Evolutionary conservation across 2,888 invertebrate genomes (phyloP), one percentile per base, ranked within the genome.

Genomic region (Merodon equestris): DNA sequence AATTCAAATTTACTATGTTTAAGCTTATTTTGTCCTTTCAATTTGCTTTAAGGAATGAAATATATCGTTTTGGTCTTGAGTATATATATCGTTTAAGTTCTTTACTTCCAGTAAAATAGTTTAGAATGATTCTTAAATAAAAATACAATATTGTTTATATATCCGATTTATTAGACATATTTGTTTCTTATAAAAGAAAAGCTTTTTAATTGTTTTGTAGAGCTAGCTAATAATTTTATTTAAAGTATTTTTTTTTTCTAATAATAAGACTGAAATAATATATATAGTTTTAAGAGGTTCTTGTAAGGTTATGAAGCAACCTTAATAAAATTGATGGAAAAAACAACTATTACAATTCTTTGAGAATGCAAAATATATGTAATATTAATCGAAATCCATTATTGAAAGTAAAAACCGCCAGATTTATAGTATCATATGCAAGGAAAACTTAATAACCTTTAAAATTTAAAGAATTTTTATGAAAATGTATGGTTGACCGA

Each of bases 11-110:
- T 61, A 34, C 63, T 57, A 42, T 40, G 15, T 45, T 51, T 63
- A 12, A 54, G 74, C 68, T 68, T 74, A 38, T 18, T 60, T 64
- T 53, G 19, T 64, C 3, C 3, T 48, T 64, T 40, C 36, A 60
- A 68, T 74, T 64, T 60, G 79, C 79, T 79, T 74, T 48, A 70
- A 60, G 73, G 79, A 79, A 79, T 79, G 79, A 74, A 68, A 64
- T 54, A 47, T 63, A 72, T 72, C 51, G 57, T 67, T 77, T 66
- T 61, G 47, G 79, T 70, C 79, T 79, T 79, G 79, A 51, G 64
- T 57, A 72, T 64, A 18, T 34, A 56, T 36, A 34, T 45, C 47
- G 27, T 70, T 57, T 68, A 38, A 27, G 27, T 34, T 45, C 51
- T 38, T 51, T 15, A 34, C 36, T 18, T 58, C 58, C 9, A 38